A percentile compares a stretch with the other conserved stretches of the same genome.
These are phyloP conservation scores for Leptinotarsa undecemlineata DNA, from an alignment of 1,140 invertebrate species.

Conservation along the genomic window DNA sequence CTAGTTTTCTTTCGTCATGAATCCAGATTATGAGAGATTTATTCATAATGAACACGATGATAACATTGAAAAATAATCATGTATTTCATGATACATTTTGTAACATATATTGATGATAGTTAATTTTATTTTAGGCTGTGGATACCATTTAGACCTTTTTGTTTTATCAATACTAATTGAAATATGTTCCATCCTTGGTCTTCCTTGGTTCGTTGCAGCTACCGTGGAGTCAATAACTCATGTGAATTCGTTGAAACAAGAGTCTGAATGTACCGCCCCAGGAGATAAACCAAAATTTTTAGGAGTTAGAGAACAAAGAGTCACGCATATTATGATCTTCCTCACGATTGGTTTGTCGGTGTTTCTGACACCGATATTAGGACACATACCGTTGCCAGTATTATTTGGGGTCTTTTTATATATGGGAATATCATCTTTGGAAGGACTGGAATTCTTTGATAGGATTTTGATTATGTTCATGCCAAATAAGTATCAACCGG, in stretches of 20 bases:
- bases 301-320: slow-evolving; percentile 95
- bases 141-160: slow-evolving; percentile 96
- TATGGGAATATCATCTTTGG: slow-evolving; percentile 96
- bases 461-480: slow-evolving; percentile 95
- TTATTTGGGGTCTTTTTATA: slow-evolving; percentile 98
- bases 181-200: slow-evolving; percentile 89
- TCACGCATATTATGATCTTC: slow-evolving; percentile 95
- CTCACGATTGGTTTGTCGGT: slow-evolving; percentile 93
- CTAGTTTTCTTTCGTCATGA: too few species aligned
- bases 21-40: too few species aligned
- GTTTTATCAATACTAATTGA: slow-evolving; percentile 87
- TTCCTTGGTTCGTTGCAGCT: slow-evolving; percentile 96
- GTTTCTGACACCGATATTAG: slow-evolving; percentile 85
- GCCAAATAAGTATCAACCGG: slow-evolving; percentile 98
- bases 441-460: slow-evolving; percentile 95
- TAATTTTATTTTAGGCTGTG: slow-evolving; percentile 64
- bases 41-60: too few species aligned
- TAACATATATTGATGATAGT: too few species aligned
- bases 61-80: too few species aligned
- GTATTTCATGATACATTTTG: too few species aligned
- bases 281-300: slow-evolving; percentile 98
- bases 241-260: slow-evolving; percentile 94
- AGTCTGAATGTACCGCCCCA: slow-evolving; percentile 95
- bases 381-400: slow-evolving; percentile 97
- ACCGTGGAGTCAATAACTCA: slow-evolving; percentile 98